These are phyloP conservation scores for Cephus pygmeus DNA, from an alignment of 2,888 invertebrate genomes.

Conservation along the genomic window DNA sequence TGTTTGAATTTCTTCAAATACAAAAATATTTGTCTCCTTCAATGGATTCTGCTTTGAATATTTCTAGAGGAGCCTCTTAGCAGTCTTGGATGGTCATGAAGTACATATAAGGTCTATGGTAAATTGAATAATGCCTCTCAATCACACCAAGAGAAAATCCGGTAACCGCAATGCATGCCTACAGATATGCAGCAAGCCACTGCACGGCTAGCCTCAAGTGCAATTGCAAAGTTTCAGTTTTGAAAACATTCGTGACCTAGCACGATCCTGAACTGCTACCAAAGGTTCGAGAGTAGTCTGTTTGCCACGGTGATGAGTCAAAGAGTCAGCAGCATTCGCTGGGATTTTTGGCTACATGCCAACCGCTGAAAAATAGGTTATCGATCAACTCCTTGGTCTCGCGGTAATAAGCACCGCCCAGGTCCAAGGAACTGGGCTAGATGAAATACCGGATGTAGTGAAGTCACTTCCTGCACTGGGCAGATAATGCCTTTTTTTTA, in stretches of 20 bases:
- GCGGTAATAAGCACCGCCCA: not conserved
- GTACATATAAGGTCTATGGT: not conserved
- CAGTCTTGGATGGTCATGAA: not conserved
- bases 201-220: not conserved
- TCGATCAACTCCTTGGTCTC: constrained; percentile 46
- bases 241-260: constrained; percentile 42
- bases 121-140: not conserved
- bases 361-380: constrained; percentile 55
- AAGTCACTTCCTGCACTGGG: not conserved
- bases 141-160: no score
- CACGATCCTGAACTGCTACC: constrained; percentile 6
- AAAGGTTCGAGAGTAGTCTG: not conserved
- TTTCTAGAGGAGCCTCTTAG: not conserved
- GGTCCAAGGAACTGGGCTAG: not conserved
- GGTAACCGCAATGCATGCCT: not conserved
- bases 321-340: constrained; percentile 34
- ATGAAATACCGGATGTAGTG: not conserved
- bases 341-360: constrained; percentile 51
- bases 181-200: not conserved
- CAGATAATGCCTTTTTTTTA: not conserved
- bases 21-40: not conserved
- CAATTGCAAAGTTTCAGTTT: constrained; percentile 9
- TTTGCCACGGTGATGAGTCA: constrained; percentile 13
- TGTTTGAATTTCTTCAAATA: not conserved
- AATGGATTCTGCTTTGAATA: not conserved